These are phyloP conservation scores for Cyanoramphus novaezelandiae DNA, from an alignment of 2,113 vertebrate genomes.

Conservation along the genomic window DNA sequence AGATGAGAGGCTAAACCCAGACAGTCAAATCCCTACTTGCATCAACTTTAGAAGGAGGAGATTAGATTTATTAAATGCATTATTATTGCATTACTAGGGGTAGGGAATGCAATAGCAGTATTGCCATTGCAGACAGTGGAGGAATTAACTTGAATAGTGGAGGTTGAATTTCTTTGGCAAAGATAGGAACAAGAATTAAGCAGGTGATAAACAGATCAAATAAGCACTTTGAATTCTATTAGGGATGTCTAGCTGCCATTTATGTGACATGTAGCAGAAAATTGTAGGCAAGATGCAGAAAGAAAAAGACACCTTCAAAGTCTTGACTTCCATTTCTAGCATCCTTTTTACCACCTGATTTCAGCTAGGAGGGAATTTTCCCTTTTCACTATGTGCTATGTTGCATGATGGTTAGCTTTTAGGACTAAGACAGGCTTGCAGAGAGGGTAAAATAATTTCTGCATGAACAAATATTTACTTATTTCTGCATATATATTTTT, in stretches of 20 bases:
- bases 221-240: background rate
- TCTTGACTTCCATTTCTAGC: background rate
- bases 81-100: background rate
- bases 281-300: background rate
- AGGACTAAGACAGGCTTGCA: background rate
- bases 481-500: background rate
- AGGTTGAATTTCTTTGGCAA: background rate
- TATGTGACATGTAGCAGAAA: background rate
- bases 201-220: background rate
- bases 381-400: background rate
- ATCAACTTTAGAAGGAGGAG: background rate
- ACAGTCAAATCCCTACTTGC: background rate
- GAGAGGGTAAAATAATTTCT: background rate
- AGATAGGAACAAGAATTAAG: background rate
- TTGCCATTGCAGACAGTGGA: background rate
- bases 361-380: background rate
- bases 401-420: background rate
- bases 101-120: background rate
- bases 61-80: background rate
- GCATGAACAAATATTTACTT: background rate
- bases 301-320: background rate
- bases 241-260: background rate
- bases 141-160: background rate
- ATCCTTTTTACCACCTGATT: background rate
- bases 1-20: background rate